Conservation (phyloP, 2,888 invertebrate genomes). For the Heteropelma amictum region DNA sequence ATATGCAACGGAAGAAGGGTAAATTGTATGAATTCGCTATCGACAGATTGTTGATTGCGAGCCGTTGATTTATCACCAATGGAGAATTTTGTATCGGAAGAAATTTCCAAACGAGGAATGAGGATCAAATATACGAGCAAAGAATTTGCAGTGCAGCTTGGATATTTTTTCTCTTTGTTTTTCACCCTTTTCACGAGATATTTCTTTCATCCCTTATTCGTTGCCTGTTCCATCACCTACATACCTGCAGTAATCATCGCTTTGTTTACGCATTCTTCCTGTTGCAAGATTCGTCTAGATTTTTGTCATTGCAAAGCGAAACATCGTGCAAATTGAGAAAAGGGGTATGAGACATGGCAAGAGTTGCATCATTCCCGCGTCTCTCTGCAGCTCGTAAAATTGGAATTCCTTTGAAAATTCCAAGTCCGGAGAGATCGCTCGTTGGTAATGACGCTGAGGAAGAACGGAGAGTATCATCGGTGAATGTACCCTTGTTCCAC, state of each 20-base stretch:
- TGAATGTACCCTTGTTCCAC: conserved; percentile 12
- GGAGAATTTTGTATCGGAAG: not conserved
- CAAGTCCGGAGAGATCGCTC: conserved; percentile 33
- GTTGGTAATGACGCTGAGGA: conserved; percentile 49
- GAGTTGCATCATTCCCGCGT: conserved; percentile 1
- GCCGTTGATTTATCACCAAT: no score
- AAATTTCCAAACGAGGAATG: not conserved
- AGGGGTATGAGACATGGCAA: not conserved
- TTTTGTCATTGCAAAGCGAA: conserved; percentile 27
- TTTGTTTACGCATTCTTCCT: not conserved
- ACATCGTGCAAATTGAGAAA: conserved; percentile 37
- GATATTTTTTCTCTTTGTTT: not conserved
- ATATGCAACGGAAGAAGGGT: no score
- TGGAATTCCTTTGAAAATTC: conserved; percentile 65
- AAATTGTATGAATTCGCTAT: no score
- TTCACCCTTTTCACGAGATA: not conserved
- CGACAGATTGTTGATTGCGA: no score
- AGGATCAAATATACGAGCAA: not conserved
- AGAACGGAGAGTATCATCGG: conserved; percentile 30
- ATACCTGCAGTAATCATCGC: not conserved
- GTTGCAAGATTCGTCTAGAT: not conserved
- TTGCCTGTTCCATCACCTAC: not conserved
- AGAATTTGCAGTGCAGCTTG: no score
- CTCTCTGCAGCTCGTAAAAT: conserved; percentile 59
- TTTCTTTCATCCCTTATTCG: not conserved